Conservation (phyloP, 2,797 vertebrate species). For the Spea hammondii region DNA sequence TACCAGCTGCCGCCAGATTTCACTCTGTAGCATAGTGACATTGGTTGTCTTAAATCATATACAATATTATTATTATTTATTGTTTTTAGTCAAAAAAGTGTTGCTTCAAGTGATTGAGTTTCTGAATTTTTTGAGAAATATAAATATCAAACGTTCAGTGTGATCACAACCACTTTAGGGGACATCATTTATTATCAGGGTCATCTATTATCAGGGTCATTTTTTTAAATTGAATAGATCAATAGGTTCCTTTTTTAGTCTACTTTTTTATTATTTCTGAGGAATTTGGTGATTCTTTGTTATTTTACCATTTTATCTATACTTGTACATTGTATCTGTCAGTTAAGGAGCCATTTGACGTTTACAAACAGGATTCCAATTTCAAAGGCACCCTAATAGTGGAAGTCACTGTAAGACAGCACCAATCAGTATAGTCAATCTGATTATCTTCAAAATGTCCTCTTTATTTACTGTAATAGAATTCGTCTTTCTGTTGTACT, state of each 20-base stretch:
- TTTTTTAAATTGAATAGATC: too few relatives aligned
- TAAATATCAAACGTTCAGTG: too few relatives aligned
- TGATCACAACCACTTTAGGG: neutral
- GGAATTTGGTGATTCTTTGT: neutral
- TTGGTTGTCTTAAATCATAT: too few relatives aligned
- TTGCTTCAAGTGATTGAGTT: too few relatives aligned
- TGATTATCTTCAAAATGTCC: slow-evolving; percentile 15
- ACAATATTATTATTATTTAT: too few relatives aligned
- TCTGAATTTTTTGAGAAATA: too few relatives aligned
- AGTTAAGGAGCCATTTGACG: neutral
- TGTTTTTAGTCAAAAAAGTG: too few relatives aligned
- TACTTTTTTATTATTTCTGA: too few relatives aligned
- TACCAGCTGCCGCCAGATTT: too few relatives aligned
- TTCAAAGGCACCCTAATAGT: slow-evolving; percentile 25
- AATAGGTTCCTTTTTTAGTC: too few relatives aligned
- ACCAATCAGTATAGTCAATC: neutral
- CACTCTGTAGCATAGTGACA: too few relatives aligned
- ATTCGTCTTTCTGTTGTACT: slow-evolving; percentile 19
- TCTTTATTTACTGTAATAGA: slow-evolving; percentile 26
- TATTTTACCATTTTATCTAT: neutral
- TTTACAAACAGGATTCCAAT: slow-evolving; percentile 11
- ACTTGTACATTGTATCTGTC: neutral
- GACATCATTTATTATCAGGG: neutral
- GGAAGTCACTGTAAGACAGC: slow-evolving; percentile 22
- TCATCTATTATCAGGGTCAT: too few relatives aligned